These are phyloP conservation scores for Drosophila ercepeae DNA, from an alignment of 1,140 invertebrate genomes.

Conservation along the genomic window DNA sequence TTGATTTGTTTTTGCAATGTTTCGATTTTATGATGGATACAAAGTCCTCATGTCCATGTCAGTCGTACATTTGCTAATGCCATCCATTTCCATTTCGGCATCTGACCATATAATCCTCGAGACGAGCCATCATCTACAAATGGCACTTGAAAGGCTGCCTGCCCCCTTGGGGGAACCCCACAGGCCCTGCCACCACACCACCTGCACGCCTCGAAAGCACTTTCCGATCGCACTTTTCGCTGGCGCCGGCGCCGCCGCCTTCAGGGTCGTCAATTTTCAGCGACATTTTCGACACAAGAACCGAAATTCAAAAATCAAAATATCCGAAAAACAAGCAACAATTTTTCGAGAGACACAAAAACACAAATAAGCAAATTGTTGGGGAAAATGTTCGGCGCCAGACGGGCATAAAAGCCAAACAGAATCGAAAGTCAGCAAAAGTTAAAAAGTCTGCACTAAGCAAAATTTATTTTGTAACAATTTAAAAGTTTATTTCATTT, in stretches of 20 bases:
- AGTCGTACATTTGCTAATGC: constrained; percentile 28
- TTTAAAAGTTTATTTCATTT: too few species aligned
- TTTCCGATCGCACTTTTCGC: constrained; percentile 47
- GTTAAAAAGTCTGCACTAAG: constrained; percentile 8
- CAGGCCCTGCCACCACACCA: too few species aligned
- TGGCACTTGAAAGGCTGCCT: constrained; percentile 44
- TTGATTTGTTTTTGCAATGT: neutral
- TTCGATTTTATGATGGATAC: constrained; percentile 26
- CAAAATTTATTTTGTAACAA: neutral
- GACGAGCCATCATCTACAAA: constrained; percentile 7
- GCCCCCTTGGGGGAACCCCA: constrained; percentile 19
- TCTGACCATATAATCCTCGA: constrained; percentile 33
- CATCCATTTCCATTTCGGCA: constrained; percentile 38
- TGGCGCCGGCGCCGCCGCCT: constrained; percentile 52
- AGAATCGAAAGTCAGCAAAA: constrained; percentile 11
- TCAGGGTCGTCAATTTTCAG: constrained; percentile 64
- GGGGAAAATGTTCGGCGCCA: constrained; percentile 61
- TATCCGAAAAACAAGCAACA: constrained; percentile 6
- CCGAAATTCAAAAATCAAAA: constrained; percentile 5
- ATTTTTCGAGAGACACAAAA: constrained; percentile 8
- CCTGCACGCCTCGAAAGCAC: too few species aligned
- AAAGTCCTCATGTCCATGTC: constrained; percentile 9
- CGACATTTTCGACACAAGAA: constrained; percentile 40
- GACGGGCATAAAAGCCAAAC: constrained; percentile 61
- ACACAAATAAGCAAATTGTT: constrained; percentile 29